These are phyloP conservation scores for Nephrotoma appendiculata DNA, from an alignment of 2,888 invertebrate species.

Conservation along the genomic window DNA sequence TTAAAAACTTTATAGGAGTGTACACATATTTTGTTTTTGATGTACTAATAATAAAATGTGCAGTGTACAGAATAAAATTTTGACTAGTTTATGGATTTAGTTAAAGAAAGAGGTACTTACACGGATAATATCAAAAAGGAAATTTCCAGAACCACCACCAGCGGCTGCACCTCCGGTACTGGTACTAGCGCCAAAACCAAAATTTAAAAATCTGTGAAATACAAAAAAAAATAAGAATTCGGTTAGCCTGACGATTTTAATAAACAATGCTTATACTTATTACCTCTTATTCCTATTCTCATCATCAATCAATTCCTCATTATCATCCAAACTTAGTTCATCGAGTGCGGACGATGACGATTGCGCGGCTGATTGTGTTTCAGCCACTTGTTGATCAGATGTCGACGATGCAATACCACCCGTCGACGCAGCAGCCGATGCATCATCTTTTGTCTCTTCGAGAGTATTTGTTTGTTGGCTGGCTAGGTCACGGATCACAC, in stretches of 20 bases:
- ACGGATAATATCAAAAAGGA: slow-evolving; percentile 77
- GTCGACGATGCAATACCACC: background rate
- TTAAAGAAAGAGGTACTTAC: slow-evolving; percentile 40
- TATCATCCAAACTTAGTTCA: slow-evolving; percentile 46
- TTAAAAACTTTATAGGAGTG: background rate
- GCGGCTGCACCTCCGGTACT: slow-evolving; percentile 32
- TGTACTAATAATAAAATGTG: background rate
- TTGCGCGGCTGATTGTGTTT: slow-evolving; percentile 38
- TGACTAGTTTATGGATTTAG: background rate
- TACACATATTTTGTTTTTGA: background rate
- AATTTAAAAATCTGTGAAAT: slow-evolving; percentile 43
- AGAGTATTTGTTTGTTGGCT: slow-evolving; percentile 19
- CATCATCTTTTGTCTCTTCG: slow-evolving; percentile 6
- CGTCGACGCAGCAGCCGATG: background rate
- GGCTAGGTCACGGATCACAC: slow-evolving; percentile 29
- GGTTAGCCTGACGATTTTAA: background rate
- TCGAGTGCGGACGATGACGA: slow-evolving; percentile 41
- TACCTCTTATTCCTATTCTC: slow-evolving; percentile 69
- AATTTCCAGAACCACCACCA: slow-evolving; percentile 70
- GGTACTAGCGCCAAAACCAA: slow-evolving; percentile 40
- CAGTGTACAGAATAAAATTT: background rate
- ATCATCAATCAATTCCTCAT: slow-evolving; percentile 51
- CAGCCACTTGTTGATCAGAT: slow-evolving; percentile 36
- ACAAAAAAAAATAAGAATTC: background rate
- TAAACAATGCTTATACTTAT: background rate